These are phyloP conservation scores for Enteromius mattozi DNA, from an alignment of 2,797 vertebrate species.

Conservation along the genomic window DNA sequence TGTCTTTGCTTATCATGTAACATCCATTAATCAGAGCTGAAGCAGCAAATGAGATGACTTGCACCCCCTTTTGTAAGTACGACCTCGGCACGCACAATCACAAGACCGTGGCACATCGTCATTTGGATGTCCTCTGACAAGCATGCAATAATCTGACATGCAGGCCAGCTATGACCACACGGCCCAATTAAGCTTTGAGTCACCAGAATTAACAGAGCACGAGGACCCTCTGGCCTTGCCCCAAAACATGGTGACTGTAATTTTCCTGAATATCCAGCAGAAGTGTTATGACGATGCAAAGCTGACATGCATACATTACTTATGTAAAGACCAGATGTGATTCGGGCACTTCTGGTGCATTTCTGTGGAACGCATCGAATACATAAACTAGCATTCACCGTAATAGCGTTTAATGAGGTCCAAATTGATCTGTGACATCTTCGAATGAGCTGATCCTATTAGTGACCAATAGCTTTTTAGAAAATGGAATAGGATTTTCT, in stretches of 20 bases:
- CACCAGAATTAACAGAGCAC: conserved; percentile 30
- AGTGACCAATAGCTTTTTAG: conserved; percentile 41
- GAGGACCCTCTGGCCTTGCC: conserved; percentile 10
- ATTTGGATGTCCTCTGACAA: conserved; percentile 47
- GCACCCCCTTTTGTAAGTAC: conserved; percentile 23
- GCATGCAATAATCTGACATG: conserved; percentile 37
- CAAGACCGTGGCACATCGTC: conserved; percentile 10
- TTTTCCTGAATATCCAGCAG: conserved; percentile 16
- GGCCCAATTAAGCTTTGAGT: conserved; percentile 38
- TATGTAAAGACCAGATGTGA: conserved; percentile 6
- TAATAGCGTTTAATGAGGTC: conserved; percentile 27
- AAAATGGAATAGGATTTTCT: conserved; percentile 41
- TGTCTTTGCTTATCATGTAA: conserved; percentile 43
- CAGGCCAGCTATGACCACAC: conserved; percentile 7
- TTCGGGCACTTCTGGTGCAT: not conserved
- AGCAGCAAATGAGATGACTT: conserved; percentile 49
- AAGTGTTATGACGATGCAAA: not conserved
- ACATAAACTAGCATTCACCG: not conserved
- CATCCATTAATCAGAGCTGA: conserved; percentile 35
- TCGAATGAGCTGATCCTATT: conserved; percentile 49
- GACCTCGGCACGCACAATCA: conserved; percentile 22
- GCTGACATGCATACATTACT: conserved; percentile 11
- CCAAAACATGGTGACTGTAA: conserved; percentile 10
- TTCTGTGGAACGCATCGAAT: conserved; percentile 11
- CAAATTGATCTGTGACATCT: conserved; percentile 47